Base-by-base conservation (phyloP, 2,113 vertebrate species). In the Panthera leo region DNA sequence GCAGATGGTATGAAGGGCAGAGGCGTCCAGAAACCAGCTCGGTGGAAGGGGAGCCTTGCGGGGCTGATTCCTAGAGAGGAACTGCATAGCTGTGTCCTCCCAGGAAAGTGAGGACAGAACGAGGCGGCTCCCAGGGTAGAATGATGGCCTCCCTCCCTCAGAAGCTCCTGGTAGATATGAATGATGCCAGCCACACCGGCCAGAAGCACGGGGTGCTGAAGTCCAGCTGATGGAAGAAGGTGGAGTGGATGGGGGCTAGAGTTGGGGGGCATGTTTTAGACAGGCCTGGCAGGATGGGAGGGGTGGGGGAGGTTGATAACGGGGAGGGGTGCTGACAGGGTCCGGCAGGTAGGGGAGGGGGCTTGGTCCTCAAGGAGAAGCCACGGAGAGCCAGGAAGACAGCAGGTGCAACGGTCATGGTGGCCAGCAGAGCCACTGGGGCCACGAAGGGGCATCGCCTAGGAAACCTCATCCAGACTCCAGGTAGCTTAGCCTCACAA, bases 181-280 rank as follows among this genome's bases (percentile, higher is more conserved):
- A 6, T 2, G 71, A 42, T 18, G n/a, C 2, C 67, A 39, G 48
- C 13, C 27, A 2, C 0, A 5, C 27, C 18, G 0, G 39, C 2
- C 0, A 0, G 65, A 45, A 5, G 0, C 34, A 0, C 0, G 14
- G 80, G 39, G 29, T 21, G 9, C n/a, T 27, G 45, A 23, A 39
- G 73, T 7, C 14, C 36, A 14, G 65, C 31, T 18, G 19, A n/a
- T 13, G 7, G 36, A 9, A 18, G 27, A 34, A n/a, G 42, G 31
- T 1, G 12, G 55, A 55, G 27, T 7, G 3, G 15, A 21, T 1
- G 31, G 16, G 16, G 92, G 31, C 5, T 13, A 19, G 42, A 82
- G 39, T 0, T 45, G 14, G 21, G 70, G 23, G 8, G 13, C 5
- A 2, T 39, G 55, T 3, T n/a, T 5, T 3, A 19, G 86, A 11